phyloP scores from a whole-genome alignment of 2,888 invertebrate species.

The Pollenia angustigena region DNA sequence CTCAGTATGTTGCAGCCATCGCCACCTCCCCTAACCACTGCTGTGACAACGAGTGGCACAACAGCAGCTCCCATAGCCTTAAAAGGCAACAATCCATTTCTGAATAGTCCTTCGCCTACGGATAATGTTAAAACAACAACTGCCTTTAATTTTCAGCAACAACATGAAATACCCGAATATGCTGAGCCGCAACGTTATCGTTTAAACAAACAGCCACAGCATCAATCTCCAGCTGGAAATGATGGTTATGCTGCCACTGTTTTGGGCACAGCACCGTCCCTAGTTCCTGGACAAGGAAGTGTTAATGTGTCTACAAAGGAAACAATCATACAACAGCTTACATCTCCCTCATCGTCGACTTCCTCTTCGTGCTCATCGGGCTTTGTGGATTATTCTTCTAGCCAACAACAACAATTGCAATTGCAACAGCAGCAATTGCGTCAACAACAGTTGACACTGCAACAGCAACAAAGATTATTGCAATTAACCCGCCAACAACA shows the following conservation, averaged over 20 bases:
- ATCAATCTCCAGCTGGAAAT: constrained; percentile 81
- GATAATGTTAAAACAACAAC: constrained; percentile 71
- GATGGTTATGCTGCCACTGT: constrained; percentile 42
- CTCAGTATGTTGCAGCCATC: constrained; percentile 76
- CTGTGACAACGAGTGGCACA: constrained; percentile 75
- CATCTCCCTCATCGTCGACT: constrained; percentile 61
- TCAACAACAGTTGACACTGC: constrained; percentile 74
- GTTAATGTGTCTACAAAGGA: constrained; percentile 64
- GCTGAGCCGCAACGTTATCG: constrained; percentile 82
- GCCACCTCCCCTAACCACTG: constrained; percentile 79
- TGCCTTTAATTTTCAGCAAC: constrained; percentile 66
- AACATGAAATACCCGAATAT: constrained; percentile 81
- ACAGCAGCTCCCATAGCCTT: constrained; percentile 82
- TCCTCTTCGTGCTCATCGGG: constrained; percentile 74
- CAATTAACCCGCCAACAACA: constrained; percentile 81
- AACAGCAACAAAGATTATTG: constrained; percentile 80
- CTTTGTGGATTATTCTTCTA: constrained; percentile 79
- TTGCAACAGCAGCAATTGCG: constrained; percentile 76
- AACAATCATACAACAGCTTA: constrained; percentile 83
- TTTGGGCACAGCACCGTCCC: constrained; percentile 15
- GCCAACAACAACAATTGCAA: constrained; percentile 66
- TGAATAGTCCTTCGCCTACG: constrained; percentile 81
- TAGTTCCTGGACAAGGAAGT: constrained; percentile 20
- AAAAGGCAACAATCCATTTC: constrained; percentile 81
- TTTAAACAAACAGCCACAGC: constrained; percentile 80